Evolutionary conservation across 2,113 vertebrate genomes (phyloP).

Genomic region (Equus przewalskii): DNA sequence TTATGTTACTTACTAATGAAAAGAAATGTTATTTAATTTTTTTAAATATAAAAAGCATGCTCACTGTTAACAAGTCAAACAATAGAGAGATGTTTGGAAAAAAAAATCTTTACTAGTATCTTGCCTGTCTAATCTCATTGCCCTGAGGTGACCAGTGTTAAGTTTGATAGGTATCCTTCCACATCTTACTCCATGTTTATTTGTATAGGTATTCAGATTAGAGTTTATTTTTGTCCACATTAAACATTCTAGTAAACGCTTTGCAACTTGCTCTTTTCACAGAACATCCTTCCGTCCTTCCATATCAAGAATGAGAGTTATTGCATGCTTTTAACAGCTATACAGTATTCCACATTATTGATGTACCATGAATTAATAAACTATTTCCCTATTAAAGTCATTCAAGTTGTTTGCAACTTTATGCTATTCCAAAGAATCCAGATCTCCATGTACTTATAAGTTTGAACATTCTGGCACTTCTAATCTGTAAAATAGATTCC

Average conservation of each 20-base stretch:
- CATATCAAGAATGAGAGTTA: not conserved
- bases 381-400: not conserved
- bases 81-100: not conserved
- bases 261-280: not conserved
- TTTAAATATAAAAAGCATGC: slow-evolving; percentile 10
- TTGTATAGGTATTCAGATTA: not conserved
- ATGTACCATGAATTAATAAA: not conserved
- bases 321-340: not conserved
- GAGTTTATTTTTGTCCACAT: not conserved
- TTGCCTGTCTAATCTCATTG: not conserved
- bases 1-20: slow-evolving; percentile 7
- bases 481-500: not conserved
- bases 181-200: not conserved
- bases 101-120: not conserved
- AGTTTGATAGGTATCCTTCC: not conserved
- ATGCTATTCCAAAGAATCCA: not conserved
- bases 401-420: not conserved
- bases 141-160: not conserved
- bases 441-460: not conserved
- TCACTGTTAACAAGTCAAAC: not conserved
- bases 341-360: not conserved
- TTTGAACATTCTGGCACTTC: slow-evolving; percentile 11
- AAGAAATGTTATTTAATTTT: not conserved
- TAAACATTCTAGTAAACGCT: not conserved
- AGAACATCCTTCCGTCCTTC: not conserved